Base-by-base conservation (phyloP, 2,888 invertebrate species). In the Melangyna quadrimaculata region DNA sequence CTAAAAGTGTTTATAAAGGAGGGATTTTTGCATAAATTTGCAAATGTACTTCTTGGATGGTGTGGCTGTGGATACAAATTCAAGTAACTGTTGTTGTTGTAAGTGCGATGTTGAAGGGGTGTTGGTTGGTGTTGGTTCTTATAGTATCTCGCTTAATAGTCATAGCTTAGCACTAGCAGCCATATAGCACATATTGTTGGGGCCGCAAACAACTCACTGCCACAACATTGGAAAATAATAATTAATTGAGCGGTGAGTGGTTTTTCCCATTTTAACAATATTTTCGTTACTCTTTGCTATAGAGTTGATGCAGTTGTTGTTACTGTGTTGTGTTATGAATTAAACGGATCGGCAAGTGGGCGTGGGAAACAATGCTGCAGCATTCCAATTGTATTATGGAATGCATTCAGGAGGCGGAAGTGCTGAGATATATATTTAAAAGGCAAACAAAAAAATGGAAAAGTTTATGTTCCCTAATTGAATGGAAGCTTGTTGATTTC, bases 161-260 rank as follows among this genome's bases (percentile, higher is more conserved):
- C 14, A 48, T 22, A 51, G 48, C 48, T 51, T 51, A 57, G 19
- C 35, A 19, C 7, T 6, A 29, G n/a, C 32, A 55, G 57, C 57
- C n/a, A n/a, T n/a, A n/a, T n/a, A n/a, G 3, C 2, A n/a, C n/a
- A n/a, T n/a, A 19, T 32, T 57, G 35, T 19, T 43, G 74, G 19
- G 57, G 19, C 55, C 9, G 29, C 65, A 72, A 72, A 74, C 67
- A 67, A 67, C 51, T 67, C 51, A 67, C 78, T 74, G 74, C 82
- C 86, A 65, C 32, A 45, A 27, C 65, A 86, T 81, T 71, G 80
- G 80, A 81, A 86, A 86, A 78, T 86, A 86, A 86, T 86, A 86
- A 86, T 86, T 86, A 86, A 86, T 86, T 86, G 86, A 86, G 86
- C 86, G 81, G 73, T 81, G 86, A 86, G 86, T 81, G 86, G 86